Evolutionary conservation across 2,797 vertebrate genomes (phyloP), one percentile per base, ranked within the genome.

Genomic region (Sardinella longiceps): DNA sequence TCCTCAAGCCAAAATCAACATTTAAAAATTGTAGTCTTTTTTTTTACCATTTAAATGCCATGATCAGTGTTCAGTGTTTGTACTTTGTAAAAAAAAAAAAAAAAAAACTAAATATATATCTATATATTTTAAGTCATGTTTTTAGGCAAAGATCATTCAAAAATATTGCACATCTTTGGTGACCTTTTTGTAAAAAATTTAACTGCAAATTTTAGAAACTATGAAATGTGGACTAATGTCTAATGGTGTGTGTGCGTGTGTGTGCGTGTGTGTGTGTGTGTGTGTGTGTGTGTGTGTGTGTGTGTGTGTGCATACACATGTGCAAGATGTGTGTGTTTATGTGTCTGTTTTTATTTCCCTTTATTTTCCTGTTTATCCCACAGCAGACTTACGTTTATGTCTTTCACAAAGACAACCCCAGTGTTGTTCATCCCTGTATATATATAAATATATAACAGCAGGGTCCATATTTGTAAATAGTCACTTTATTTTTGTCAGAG

Each of bases 331-430:
- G 80, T 30, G 80, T 58, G 80, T 83, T 30, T 82, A 81, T n/a
- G 46, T 43, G 50, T 74, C 25, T 85, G 60, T 81, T 86, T 89
- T 86, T 84, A 74, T 50, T 70, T 81, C 58, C 28, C 58, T 80
- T 20, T 56, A 56, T 82, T 37, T 80, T 56, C 74, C 84, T 84
- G 45, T 83, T 37, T 84, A 82, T 85, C 60, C 87, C 86, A 95
- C 95, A 94, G 94, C 95, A 95, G 96, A 94, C 95, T 95, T 96
- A 95, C 95, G 96, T 96, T 95, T 97, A 97, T 96, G 96, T 97
- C 96, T 97, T 97, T 97, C 96, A 97, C 96, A 97, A 97, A 97
- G 96, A 97, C 96, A 97, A 83, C 95, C 95, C 95, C 84, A 96
- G 94, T 95, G 95, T 96, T 96, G 95, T 96, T 95, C 96, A 96